Percentiles rank a stretch among this genome's conserved stretches.
Conservation (phyloP, 2,888 invertebrate genomes). For the Zelleria hepariella region DNA sequence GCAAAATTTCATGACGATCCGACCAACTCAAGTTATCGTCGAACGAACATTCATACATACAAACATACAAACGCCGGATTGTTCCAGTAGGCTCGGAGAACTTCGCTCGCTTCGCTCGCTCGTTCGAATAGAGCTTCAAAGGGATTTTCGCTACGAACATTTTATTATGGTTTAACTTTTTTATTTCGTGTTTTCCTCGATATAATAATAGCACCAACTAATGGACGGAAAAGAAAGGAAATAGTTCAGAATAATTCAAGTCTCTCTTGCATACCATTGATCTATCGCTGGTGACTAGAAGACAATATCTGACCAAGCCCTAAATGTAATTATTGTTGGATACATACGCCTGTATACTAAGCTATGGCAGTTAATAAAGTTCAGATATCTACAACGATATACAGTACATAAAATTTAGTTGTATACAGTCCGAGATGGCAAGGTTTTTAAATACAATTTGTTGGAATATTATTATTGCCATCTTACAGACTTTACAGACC, state of each 20-base stretch:
- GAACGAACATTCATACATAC: too few species aligned
- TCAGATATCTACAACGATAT: conserved; percentile 42
- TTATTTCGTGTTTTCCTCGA: background rate
- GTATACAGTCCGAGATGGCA: background rate
- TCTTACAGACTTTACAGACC: background rate
- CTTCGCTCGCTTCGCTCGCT: too few species aligned
- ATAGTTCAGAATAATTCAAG: background rate
- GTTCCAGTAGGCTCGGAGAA: too few species aligned
- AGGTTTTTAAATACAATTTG: background rate
- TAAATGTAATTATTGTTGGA: conserved; percentile 6
- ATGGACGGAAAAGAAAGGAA: background rate
- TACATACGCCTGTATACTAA: background rate
- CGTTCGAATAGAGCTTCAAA: too few species aligned
- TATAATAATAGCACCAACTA: background rate
- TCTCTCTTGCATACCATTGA: conserved; percentile 2
- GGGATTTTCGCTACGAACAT: too few species aligned
- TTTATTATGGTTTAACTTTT: too few species aligned
- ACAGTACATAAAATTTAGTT: conserved; percentile 14
- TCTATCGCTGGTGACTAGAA: conserved; percentile 39
- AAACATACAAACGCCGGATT: too few species aligned
- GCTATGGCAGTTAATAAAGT: background rate
- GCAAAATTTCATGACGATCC: too few species aligned
- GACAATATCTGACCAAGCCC: conserved; percentile 26
- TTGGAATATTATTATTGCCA: background rate
- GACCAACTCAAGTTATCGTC: too few species aligned